Base-by-base conservation (phyloP, 1,140 invertebrate genomes). In the Ostrea edulis region DNA sequence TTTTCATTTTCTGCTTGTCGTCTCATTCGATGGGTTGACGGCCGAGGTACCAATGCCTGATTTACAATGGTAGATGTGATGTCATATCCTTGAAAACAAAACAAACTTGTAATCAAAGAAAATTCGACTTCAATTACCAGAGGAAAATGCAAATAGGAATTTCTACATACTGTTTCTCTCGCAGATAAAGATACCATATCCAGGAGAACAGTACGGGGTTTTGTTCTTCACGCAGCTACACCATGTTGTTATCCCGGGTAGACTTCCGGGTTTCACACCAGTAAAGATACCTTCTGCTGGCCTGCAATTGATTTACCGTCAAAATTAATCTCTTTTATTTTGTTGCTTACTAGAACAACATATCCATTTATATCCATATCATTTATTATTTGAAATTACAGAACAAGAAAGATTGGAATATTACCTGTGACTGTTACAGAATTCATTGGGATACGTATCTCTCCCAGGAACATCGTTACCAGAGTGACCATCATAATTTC, bases 401-500 rank as follows among this genome's bases (percentile, higher is more conserved):
- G 35, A 5, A 44, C 35, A 44, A 44, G 35, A 44, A 44, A 44
- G 1, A 44, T 44, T 44, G n/a, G n/a, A n/a, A n/a, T n/a, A 20
- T 12, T 88, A 92, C 91, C 87, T 88, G 91, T 90, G 90, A 52
- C 83, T 89, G 44, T 86, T 84, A 52, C 83, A 90, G 85, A 91
- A 92, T n/a, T 14, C 22, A 35, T 90, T 85, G 20, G 90, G 90
- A 85, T 81, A 51, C 54, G 77, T 82, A 11, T 81, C 62, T 22
- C 44, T 35, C 9, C 53, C 71, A 77, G 82, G 35, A 20, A 93
- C 82, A 65, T 93, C 93, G 89, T 93, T 92, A 17, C 82, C 71
- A 58, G 62, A 86, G 82, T 89, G 87, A 17, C 90, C 89, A 85
- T 93, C 91, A 85, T 87, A 93, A 35, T 84, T 71, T 12, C 93